A percentile compares a stretch with the other conserved stretches of the same genome.
These are phyloP conservation scores for Hydropotes inermis DNA, from an alignment of 2,113 vertebrate species.

Conservation along the genomic window DNA sequence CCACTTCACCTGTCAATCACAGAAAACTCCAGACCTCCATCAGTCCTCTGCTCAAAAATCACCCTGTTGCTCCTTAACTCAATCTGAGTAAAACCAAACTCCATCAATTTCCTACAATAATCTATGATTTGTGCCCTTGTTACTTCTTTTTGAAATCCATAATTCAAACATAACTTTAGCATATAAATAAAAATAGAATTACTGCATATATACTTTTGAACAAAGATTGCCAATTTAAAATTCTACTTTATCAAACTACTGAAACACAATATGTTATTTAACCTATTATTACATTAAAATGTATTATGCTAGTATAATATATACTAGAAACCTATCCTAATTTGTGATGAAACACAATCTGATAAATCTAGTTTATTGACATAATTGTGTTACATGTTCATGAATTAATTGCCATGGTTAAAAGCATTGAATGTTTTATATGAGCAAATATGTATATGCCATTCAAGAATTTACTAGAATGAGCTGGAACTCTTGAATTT, in stretches of 20 bases:
- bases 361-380: neutral
- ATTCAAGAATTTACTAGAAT: neutral
- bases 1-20: neutral
- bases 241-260: neutral
- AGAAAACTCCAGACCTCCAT: neutral
- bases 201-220: neutral
- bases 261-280: neutral
- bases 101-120: neutral
- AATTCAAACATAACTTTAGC: neutral
- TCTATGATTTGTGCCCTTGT: neutral
- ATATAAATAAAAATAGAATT: neutral
- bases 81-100: neutral
- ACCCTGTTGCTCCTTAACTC: neutral
- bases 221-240: neutral
- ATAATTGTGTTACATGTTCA: neutral
- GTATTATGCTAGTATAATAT: neutral
- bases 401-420: neutral
- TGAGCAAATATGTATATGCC: neutral
- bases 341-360: neutral
- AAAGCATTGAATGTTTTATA: neutral
- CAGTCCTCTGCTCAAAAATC: neutral
- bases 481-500: neutral
- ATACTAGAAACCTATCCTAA: neutral
- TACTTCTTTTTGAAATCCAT: neutral
- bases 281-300: neutral